Conservation (phyloP, 2,797 vertebrate genomes). For the Malacoraja senta region DNA sequence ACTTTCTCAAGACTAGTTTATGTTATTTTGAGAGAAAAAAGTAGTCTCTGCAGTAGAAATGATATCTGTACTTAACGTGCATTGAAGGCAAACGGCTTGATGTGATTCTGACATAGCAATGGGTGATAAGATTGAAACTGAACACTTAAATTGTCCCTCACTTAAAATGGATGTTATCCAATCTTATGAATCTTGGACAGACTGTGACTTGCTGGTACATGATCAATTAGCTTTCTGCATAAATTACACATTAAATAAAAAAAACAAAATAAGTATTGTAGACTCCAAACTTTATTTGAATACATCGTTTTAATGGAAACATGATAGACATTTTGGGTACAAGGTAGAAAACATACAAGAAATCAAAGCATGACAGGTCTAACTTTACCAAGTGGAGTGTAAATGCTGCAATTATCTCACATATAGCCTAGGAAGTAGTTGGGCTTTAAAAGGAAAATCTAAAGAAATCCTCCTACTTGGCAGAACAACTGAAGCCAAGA, state of each 20-base stretch:
- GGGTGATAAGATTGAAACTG: not conserved
- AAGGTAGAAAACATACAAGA: not conserved
- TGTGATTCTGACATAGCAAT: not conserved
- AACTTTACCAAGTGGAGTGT: not conserved
- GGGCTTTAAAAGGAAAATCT: not conserved
- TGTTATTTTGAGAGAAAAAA: not conserved
- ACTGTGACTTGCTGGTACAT: not conserved
- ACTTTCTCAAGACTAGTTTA: not conserved
- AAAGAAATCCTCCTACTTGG: not conserved
- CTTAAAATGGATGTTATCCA: not conserved
- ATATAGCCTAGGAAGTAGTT: not conserved
- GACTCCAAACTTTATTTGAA: not conserved
- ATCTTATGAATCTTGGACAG: not conserved
- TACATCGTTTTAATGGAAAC: not conserved
- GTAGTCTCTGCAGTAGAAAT: not conserved
- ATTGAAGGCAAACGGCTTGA: not conserved
- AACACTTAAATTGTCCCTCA: not conserved
- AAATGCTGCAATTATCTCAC: not conserved
- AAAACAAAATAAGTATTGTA: not conserved
- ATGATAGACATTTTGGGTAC: not conserved
- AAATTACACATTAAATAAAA: not conserved
- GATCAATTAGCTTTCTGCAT: not conserved
- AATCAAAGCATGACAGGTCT: not conserved
- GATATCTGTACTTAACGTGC: not conserved
- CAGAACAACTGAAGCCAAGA: not conserved